Percentiles rank a stretch among this genome's conserved stretches.
phyloP scores from a whole-genome alignment of 1,140 invertebrate species.

The Aphaenogaster rudis region DNA sequence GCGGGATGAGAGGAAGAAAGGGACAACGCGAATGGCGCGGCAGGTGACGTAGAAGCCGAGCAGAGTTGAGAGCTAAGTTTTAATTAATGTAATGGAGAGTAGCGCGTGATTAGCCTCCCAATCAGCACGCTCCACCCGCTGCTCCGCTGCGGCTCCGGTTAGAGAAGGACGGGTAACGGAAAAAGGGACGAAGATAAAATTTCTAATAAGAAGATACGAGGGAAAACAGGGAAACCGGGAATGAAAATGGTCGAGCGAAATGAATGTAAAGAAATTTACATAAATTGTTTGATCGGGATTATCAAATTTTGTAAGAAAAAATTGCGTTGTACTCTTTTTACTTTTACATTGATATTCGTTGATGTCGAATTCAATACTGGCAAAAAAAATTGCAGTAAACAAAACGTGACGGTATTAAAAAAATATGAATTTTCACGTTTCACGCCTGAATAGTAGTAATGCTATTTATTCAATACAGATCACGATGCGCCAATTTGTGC shows the following conservation, averaged over 20 bases:
- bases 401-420: neutral
- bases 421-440: neutral
- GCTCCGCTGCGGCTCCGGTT: constrained; percentile 25
- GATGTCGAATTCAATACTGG: neutral
- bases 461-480: constrained; percentile 14
- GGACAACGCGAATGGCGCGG: constrained; percentile 34
- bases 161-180: constrained; percentile 26
- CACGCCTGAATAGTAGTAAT: neutral
- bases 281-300: neutral
- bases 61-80: constrained; percentile 82
- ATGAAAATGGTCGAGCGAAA: neutral
- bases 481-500: constrained; percentile 10
- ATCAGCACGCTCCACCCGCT: constrained; percentile 74
- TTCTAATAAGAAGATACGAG: constrained; percentile 33
- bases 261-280: neutral
- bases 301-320: constrained; percentile 2
- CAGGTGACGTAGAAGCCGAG: constrained; percentile 66
- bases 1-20: constrained; percentile 32
- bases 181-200: constrained; percentile 30
- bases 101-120: constrained; percentile 84
- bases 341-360: neutral
- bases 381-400: neutral
- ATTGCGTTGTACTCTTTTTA: neutral
- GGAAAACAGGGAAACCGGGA: neutral
- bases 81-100: constrained; percentile 86